phyloP scores from a whole-genome alignment of 2,888 invertebrate genomes.

The Eupithecia exiguata region DNA sequence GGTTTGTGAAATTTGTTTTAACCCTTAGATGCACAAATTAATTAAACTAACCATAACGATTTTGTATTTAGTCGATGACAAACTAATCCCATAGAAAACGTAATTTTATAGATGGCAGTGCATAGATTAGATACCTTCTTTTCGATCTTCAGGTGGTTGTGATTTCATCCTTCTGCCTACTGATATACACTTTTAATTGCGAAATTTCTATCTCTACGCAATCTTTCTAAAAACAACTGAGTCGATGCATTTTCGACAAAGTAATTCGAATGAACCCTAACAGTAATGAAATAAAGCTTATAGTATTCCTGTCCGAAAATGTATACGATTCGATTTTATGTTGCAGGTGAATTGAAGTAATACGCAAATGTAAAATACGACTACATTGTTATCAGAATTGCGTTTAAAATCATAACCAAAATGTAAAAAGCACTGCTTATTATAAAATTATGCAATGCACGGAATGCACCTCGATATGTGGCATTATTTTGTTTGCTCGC shows the following conservation, averaged over 20 bases:
- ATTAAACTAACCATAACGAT: slow-evolving; percentile 53
- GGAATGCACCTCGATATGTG: slow-evolving; percentile 70
- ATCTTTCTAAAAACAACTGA: slow-evolving; percentile 29
- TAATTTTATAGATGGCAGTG: slow-evolving; percentile 68
- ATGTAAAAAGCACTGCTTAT: slow-evolving; percentile 75
- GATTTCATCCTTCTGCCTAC: slow-evolving; percentile 34
- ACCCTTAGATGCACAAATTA: slow-evolving; percentile 49
- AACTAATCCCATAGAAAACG: slow-evolving; percentile 56
- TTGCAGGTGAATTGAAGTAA: slow-evolving; percentile 38
- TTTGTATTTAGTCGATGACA: slow-evolving; percentile 48
- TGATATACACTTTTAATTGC: slow-evolving; percentile 40
- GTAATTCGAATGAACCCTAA: neutral
- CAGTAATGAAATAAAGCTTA: neutral
- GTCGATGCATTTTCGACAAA: slow-evolving; percentile 20
- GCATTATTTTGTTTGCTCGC: slow-evolving; percentile 72
- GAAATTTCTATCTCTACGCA: slow-evolving; percentile 25
- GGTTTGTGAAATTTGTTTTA: slow-evolving; percentile 49
- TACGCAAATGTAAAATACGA: slow-evolving; percentile 35
- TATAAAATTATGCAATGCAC: slow-evolving; percentile 76
- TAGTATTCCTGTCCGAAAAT: slow-evolving; percentile 11
- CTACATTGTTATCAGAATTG: slow-evolving; percentile 56
- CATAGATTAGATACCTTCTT: slow-evolving; percentile 42
- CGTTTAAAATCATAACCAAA: slow-evolving; percentile 47
- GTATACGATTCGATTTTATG: slow-evolving; percentile 30
- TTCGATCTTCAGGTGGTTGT: slow-evolving; percentile 50